Evolutionary conservation across 2,888 invertebrate species (phyloP).

Genomic region (Timema podura): DNA sequence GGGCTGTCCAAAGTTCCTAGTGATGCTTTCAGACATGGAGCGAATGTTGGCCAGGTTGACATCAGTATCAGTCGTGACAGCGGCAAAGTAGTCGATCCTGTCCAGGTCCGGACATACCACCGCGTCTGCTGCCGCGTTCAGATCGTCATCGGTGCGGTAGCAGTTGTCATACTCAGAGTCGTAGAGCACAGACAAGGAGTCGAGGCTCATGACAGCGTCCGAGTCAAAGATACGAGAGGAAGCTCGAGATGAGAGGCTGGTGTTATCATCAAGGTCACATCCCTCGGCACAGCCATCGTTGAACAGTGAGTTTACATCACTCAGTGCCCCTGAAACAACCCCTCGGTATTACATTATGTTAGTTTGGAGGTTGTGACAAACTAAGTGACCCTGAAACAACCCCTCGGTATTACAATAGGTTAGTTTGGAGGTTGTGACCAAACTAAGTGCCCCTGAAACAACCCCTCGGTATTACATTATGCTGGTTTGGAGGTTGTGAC

Average conservation of each 20-base stretch:
- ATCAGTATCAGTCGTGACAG: constrained; percentile 47
- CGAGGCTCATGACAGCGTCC: constrained; percentile 70
- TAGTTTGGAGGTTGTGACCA: no score
- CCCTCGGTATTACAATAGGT: no score
- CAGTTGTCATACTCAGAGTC: constrained; percentile 69
- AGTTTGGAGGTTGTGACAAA: no score
- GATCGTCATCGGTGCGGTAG: constrained; percentile 47
- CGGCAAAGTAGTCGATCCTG: constrained; percentile 30
- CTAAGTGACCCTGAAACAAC: no score
- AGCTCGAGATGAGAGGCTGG: constrained; percentile 76
- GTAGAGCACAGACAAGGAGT: constrained; percentile 78
- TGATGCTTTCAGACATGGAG: constrained; percentile 71
- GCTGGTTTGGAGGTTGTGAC: no score
- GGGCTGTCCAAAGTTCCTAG: constrained; percentile 66
- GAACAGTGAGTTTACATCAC: constrained; percentile 81
- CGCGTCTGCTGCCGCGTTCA: constrained; percentile 24
- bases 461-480: no score
- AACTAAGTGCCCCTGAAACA: constrained; percentile 64
- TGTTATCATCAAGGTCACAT: constrained; percentile 59
- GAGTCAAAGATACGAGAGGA: constrained; percentile 77
- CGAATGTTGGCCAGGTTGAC: constrained; percentile 69
- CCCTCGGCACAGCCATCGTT: constrained; percentile 53
- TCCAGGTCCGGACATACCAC: constrained; percentile 29
- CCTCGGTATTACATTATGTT: no score
- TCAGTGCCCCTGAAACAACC: constrained; percentile 60